Conservation (phyloP, 2,797 vertebrate species). For the Sarcoramphus papa region DNA sequence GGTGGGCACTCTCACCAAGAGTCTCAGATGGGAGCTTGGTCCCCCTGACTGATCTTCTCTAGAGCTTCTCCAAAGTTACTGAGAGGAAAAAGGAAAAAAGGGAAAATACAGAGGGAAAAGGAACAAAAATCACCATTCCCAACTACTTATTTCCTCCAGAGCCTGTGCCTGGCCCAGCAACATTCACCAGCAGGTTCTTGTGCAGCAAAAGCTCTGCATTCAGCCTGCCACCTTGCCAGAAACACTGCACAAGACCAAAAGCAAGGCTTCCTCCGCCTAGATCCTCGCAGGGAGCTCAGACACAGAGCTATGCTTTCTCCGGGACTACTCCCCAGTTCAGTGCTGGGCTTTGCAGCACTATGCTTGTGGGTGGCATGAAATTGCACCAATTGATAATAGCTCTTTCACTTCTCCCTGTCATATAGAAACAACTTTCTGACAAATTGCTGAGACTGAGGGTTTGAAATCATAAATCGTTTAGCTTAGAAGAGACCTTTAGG, state of each 20-base stretch:
- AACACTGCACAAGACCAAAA: background rate
- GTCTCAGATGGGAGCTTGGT: background rate
- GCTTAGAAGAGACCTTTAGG: background rate
- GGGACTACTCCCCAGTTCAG: background rate
- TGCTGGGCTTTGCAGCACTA: background rate
- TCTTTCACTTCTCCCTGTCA: background rate
- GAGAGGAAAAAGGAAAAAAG: background rate
- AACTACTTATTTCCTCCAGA: background rate
- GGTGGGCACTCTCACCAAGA: background rate
- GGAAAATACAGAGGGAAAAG: background rate
- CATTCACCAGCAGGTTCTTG: background rate
- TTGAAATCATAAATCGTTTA: background rate
- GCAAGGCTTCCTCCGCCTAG: background rate
- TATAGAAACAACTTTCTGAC: background rate
- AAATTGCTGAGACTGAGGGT: background rate
- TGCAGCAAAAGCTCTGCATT: background rate
- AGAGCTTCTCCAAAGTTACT: background rate
- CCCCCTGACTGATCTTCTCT: background rate
- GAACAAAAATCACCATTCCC: background rate
- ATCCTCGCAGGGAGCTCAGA: background rate
- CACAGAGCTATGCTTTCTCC: background rate
- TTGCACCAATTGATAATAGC: background rate
- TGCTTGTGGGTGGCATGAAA: background rate
- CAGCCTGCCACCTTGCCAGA: background rate
- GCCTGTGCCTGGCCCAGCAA: background rate